Evolutionary conservation across 1,140 invertebrate genomes (phyloP).

Genomic region (Aphaenogaster rudis): DNA sequence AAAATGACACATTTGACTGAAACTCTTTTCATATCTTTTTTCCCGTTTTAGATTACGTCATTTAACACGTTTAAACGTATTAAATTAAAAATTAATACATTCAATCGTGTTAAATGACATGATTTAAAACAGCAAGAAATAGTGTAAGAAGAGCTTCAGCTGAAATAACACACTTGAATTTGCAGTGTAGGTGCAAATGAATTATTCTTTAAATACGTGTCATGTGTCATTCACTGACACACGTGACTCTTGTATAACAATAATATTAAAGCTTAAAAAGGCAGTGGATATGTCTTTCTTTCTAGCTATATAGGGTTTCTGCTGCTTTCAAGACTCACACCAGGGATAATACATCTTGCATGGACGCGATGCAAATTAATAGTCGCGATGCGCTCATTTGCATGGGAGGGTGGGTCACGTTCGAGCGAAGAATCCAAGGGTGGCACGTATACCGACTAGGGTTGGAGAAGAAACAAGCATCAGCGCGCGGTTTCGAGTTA

Average conservation of each 20-base stretch:
- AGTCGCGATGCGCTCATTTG: constrained; percentile 79
- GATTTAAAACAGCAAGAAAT: too few relatives aligned
- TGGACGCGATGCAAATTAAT: constrained; percentile 55
- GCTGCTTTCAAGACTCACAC: background rate
- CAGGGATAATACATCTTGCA: constrained; percentile 11
- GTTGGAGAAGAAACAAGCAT: constrained; percentile 64
- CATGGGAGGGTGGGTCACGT: constrained; percentile 75
- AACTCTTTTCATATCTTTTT: too few relatives aligned
- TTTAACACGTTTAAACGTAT: too few relatives aligned
- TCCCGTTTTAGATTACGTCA: too few relatives aligned
- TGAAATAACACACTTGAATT: too few relatives aligned
- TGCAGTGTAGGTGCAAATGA: background rate
- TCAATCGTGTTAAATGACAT: too few relatives aligned
- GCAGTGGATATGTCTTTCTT: background rate
- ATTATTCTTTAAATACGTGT: background rate
- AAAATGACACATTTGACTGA: too few relatives aligned
- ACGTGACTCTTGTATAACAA: background rate
- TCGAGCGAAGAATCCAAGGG: constrained; percentile 19
- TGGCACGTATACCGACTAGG: constrained; percentile 1
- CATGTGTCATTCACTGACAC: background rate
- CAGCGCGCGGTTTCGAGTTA: constrained; percentile 75
- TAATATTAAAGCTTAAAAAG: constrained; percentile 23
- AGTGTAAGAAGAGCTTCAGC: too few relatives aligned
- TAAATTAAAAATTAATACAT: too few relatives aligned
- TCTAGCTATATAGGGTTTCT: constrained; percentile 13